Evolutionary conservation across 2,797 vertebrate species (phyloP).

Genomic region (Lophotriccus pileatus): DNA sequence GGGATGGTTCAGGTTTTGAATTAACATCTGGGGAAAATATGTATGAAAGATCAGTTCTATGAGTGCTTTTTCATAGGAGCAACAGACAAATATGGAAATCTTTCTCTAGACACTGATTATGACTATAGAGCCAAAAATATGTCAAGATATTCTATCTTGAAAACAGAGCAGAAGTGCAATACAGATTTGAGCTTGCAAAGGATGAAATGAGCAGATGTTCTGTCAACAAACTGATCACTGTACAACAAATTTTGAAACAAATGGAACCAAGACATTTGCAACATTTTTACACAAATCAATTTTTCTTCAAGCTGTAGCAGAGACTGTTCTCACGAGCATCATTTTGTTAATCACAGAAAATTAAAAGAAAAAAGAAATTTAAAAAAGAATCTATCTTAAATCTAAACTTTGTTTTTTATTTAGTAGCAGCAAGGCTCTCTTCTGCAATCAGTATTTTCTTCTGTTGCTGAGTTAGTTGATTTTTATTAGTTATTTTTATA

Average conservation of each 20-base stretch:
- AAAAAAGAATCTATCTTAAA: neutral
- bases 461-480: neutral
- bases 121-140: slow-evolving; percentile 65
- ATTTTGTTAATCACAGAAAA: neutral
- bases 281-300: neutral
- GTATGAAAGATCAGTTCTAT: slow-evolving; percentile 53
- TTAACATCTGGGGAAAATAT: slow-evolving; percentile 51
- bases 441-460: neutral
- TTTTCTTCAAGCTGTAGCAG: neutral
- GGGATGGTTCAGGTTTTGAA: slow-evolving; percentile 60
- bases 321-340: neutral
- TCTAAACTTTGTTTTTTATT: neutral
- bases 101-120: slow-evolving; percentile 59
- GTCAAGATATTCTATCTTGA: slow-evolving; percentile 54
- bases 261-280: neutral
- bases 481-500: neutral
- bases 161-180: slow-evolving; percentile 49
- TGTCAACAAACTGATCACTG: slow-evolving; percentile 42
- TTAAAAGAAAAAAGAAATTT: neutral
- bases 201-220: slow-evolving; percentile 60
- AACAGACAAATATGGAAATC: slow-evolving; percentile 57
- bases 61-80: slow-evolving; percentile 66
- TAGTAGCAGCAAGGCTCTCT: neutral
- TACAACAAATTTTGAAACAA: slow-evolving; percentile 33
- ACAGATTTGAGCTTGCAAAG: slow-evolving; percentile 62